Conservation (phyloP, 2,797 vertebrate genomes). For the Enteromius thamalakanensis region DNA sequence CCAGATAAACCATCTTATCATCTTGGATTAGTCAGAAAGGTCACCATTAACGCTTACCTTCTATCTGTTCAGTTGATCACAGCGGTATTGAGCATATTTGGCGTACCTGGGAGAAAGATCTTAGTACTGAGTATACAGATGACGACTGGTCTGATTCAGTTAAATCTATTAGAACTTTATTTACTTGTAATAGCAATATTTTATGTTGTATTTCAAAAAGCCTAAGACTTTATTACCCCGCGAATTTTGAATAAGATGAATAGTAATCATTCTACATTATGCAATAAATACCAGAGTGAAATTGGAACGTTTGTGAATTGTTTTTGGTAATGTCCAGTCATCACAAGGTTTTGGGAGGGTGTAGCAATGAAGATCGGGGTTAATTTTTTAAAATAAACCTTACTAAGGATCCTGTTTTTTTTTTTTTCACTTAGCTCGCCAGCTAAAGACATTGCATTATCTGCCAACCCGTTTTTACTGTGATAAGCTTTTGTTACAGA, state of each 20-base stretch:
- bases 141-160: neutral
- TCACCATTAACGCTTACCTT: too few relatives aligned
- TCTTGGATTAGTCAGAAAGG: neutral
- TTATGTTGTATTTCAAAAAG: too few relatives aligned
- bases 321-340: neutral
- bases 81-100: neutral
- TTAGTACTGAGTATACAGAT: neutral
- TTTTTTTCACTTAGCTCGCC: neutral
- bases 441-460: neutral
- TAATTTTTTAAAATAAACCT: neutral
- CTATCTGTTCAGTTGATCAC: too few relatives aligned
- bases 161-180: neutral
- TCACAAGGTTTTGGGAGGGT: neutral
- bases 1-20: neutral
- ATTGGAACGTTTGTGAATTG: neutral
- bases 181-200: neutral
- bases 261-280: neutral
- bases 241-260: neutral
- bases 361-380: neutral
- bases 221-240: neutral
- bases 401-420: neutral
- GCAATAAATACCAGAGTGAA: too few relatives aligned
- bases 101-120: neutral
- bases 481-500: neutral
- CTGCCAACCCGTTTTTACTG: neutral